A percentile compares a stretch with the other conserved stretches of the same genome.
Conservation (phyloP, 64 coral and sea anemone genomes). For the Porites australiensis region DNA sequence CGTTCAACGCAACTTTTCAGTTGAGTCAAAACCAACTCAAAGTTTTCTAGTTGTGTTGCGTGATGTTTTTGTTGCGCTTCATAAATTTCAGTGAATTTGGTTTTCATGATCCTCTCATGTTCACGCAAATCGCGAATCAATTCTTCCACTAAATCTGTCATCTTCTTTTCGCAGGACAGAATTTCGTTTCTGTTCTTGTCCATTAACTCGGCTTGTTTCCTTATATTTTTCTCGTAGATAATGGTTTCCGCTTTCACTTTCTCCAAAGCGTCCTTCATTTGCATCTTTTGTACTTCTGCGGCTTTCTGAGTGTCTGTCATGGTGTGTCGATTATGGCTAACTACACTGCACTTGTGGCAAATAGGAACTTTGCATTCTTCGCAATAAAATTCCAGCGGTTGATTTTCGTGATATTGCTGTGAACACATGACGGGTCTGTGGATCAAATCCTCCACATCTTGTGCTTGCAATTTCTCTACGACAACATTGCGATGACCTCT, state of each 20-base stretch:
- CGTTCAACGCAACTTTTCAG: not conserved
- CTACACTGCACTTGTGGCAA: slow-evolving; percentile 8
- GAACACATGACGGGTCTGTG: not conserved
- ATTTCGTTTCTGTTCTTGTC: no score
- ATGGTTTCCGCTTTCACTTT: not conserved
- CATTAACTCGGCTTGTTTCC: no score
- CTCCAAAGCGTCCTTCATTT: not conserved
- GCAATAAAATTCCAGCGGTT: slow-evolving; percentile 24
- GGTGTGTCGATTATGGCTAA: not conserved
- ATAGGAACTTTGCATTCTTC: slow-evolving; percentile 10
- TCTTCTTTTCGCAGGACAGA: not conserved
- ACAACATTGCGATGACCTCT: not conserved
- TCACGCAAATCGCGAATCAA: not conserved
- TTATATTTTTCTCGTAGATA: not conserved
- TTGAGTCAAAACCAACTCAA: not conserved
- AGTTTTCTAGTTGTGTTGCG: slow-evolving; percentile 17
- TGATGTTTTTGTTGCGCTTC: slow-evolving; percentile 18
- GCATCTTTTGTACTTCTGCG: not conserved
- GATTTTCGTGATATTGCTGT: slow-evolving; percentile 19
- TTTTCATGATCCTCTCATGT: not conserved
- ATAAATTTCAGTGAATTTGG: not conserved
- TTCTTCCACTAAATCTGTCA: not conserved
- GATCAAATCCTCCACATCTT: slow-evolving; percentile 10
- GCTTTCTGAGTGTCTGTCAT: slow-evolving; percentile 24
- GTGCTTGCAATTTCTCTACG: slow-evolving; percentile 5